Evolutionary conservation across 2,797 vertebrate species (phyloP), one percentile per base, ranked within the genome.

Genomic region (Mycteria americana): DNA sequence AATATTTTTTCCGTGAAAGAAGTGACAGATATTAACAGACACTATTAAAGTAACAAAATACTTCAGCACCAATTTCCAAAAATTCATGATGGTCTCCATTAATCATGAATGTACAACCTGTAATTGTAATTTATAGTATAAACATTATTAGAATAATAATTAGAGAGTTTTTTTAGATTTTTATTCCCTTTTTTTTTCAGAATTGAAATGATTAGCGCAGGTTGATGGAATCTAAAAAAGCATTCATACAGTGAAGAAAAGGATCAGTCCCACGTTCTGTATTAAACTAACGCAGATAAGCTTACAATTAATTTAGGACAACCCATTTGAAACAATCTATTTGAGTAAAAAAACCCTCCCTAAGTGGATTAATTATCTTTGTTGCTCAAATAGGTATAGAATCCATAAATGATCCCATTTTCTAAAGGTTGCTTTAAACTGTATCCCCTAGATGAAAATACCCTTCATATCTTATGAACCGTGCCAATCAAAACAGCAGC

Each of bases 1-100:
- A 85, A 85, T 92, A 63, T 31, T 83, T 95, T 90, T 93, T 56
- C 54, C 12, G 4, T 85, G 46, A 72, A 93, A 95, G 89, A 89
- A 43, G 13, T 65, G 65, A 67, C 76, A 95, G 50, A 76, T 86
- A 89, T 48, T 67, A 88, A 83, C 57, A 69, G 65, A 75, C 39
- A 63, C 46, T 85, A 72, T 81, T 84, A 70, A 41, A 75, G 60
- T 63, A 92, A 84, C 54, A 93, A 89, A 93, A 81, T 63, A 67
- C 31, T 76, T 91, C 54, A 84, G 18, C 39, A 30, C 9, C 5
- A 4, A 41, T 91, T 94, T 89, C 87, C 75, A 83, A 76, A 95
- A 91, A 45, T 50, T 90, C 54, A 27, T 85, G 12, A 85, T 62
- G 28, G 46, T 54, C 62, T 92, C 78, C 57, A 91, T 97, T 94